These are phyloP conservation scores for Isaurus tuberculatus DNA, from an alignment of 92 coral and sea anemone genomes.

Conservation along the genomic window DNA sequence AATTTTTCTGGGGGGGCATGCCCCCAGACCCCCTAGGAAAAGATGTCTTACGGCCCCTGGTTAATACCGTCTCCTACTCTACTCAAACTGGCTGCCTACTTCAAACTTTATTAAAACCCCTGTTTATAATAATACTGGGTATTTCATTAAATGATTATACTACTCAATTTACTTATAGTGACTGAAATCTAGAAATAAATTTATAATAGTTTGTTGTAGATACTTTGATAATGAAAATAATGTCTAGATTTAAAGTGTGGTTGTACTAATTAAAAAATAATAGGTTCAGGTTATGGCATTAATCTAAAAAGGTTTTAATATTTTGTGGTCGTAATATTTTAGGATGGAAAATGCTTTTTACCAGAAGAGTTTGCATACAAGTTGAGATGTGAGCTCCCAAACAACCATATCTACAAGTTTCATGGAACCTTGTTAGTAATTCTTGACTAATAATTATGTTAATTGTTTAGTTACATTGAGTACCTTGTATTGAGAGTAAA, in stretches of 20 bases:
- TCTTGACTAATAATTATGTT: background rate
- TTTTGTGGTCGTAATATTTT: conserved; percentile 6
- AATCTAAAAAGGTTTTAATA: background rate
- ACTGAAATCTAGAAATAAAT: too few relatives aligned
- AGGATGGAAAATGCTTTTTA: conserved; percentile 51
- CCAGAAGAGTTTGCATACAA: conserved; percentile 70
- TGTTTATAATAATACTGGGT: too few relatives aligned
- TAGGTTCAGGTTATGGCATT: background rate
- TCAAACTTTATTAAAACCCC: too few relatives aligned
- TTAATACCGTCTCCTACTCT: too few relatives aligned
- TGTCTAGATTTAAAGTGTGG: background rate
- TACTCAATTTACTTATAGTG: too few relatives aligned
- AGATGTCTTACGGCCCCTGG: too few relatives aligned
- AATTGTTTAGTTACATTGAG: background rate
- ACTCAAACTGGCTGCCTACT: too few relatives aligned
- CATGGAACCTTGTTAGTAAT: conserved; percentile 92
- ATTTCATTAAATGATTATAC: too few relatives aligned
- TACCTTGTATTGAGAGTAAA: background rate
- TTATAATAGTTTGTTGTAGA: too few relatives aligned
- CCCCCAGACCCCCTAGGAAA: too few relatives aligned
- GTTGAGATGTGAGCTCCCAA: conserved; percentile 89
- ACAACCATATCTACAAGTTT: conserved; percentile 93
- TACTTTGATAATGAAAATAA: background rate
- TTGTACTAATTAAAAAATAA: background rate
- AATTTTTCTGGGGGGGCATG: too few relatives aligned